phyloP scores from a whole-genome alignment of 2,888 invertebrate genomes.

The Cordylochernes scorpioides region DNA sequence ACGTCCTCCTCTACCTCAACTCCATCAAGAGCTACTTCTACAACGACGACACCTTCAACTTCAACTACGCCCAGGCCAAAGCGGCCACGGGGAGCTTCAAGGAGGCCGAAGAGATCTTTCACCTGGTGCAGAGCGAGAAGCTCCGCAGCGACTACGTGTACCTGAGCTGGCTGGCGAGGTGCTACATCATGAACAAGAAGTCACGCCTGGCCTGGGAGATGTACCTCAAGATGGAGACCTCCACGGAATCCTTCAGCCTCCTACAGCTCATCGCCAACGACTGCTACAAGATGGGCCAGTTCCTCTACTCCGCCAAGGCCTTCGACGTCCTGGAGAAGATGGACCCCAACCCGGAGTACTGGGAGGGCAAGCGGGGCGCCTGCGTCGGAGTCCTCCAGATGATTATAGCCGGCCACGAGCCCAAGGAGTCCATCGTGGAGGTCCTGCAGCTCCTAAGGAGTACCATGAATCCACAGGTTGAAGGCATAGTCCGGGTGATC shows the following conservation, averaged over 20 bases:
- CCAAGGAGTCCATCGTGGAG: constrained; percentile 44
- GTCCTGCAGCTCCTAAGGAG: constrained; percentile 53
- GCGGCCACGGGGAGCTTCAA: constrained; percentile 72
- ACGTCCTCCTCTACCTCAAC: too few relatives aligned
- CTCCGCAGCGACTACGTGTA: constrained; percentile 58
- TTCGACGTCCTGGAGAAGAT: constrained; percentile 83
- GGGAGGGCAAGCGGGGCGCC: constrained; percentile 89
- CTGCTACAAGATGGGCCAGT: constrained; percentile 82
- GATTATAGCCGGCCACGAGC: constrained; percentile 41
- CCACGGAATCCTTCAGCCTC: constrained; percentile 64
- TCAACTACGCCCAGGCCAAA: constrained; percentile 69
- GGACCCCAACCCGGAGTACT: constrained; percentile 86
- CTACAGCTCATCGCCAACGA: constrained; percentile 84
- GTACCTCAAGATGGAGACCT: constrained; percentile 55
- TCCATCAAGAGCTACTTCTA: constrained; percentile 81
- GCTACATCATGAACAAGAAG: constrained; percentile 72
- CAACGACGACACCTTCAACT: constrained; percentile 62
- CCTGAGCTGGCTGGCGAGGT: constrained; percentile 57
- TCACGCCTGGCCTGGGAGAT: constrained; percentile 78
- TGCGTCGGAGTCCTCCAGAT: constrained; percentile 77
- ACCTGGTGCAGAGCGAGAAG: constrained; percentile 53
- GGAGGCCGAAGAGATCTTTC: constrained; percentile 73
- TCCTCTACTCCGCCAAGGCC: constrained; percentile 81
- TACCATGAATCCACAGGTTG: constrained; percentile 54
- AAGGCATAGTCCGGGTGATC: constrained; percentile 58